A percentile compares a stretch with the other conserved stretches of the same genome.
phyloP scores from a whole-genome alignment of 53 echinoderm and acorn worm species.

The Echinometra lucunter region DNA sequence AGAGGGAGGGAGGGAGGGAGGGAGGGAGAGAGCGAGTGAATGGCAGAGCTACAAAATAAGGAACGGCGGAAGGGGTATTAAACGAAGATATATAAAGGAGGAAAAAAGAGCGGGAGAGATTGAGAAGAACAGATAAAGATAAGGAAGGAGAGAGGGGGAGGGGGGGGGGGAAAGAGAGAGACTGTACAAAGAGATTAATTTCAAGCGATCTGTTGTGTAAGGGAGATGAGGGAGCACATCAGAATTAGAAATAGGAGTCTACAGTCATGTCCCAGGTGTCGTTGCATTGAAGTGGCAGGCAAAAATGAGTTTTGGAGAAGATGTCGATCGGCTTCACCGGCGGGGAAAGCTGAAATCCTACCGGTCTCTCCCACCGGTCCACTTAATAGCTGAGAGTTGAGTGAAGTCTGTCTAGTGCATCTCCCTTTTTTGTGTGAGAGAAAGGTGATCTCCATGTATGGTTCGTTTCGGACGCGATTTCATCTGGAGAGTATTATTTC shows the following conservation, averaged over 20 bases:
- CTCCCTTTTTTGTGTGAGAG: not conserved
- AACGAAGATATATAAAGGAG: too few species aligned
- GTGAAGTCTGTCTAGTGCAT: constrained; percentile 13
- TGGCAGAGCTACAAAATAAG: too few species aligned
- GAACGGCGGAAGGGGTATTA: too few species aligned
- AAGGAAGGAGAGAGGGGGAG: too few species aligned
- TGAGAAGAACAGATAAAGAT: too few species aligned
- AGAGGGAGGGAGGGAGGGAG: not conserved
- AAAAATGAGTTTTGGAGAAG: constrained; percentile 53
- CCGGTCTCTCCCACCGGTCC: constrained; percentile 16
- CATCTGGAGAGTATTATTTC: constrained; percentile 32
- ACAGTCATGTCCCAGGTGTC: not conserved
- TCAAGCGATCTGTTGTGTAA: too few species aligned
- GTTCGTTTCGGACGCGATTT: not conserved
- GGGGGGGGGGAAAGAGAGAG: too few species aligned
- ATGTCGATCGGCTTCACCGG: constrained; percentile 23
- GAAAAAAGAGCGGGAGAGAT: too few species aligned
- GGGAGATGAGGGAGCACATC: not conserved
- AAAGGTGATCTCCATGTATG: not conserved
- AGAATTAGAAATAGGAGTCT: not conserved
- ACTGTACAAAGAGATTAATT: too few species aligned
- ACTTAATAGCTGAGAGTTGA: constrained; percentile 55
- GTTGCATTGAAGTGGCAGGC: constrained; percentile 25
- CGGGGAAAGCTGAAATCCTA: constrained; percentile 35
- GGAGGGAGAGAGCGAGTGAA: too few species aligned